These are phyloP conservation scores for Paramormyrops hopkinsi DNA, from an alignment of 2,797 vertebrate species.

Conservation along the genomic window DNA sequence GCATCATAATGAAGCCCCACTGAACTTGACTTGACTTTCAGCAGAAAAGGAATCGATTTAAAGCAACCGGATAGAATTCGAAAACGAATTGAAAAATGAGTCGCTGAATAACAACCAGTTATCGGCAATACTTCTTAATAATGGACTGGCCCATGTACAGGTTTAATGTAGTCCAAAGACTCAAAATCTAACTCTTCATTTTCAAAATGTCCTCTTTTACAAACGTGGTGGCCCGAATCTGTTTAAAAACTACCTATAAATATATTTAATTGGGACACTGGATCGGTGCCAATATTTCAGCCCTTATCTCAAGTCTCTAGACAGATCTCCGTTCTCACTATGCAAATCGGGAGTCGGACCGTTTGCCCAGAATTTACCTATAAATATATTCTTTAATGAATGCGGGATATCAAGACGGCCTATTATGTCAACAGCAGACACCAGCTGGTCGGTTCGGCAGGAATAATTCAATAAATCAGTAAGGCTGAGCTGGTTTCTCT, in stretches of 20 bases:
- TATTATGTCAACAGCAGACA: neutral
- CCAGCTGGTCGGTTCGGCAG: neutral
- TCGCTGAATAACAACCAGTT: neutral
- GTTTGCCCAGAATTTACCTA: neutral
- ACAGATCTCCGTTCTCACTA: neutral
- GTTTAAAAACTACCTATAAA: neutral
- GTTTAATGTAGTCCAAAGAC: neutral
- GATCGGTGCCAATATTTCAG: neutral
- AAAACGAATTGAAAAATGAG: neutral
- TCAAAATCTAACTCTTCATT: neutral
- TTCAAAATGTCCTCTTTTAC: conserved; percentile 1
- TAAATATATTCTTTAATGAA: conserved; percentile 8
- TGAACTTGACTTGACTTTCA: neutral
- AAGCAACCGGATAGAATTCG: neutral
- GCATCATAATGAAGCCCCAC: neutral
- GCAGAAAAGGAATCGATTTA: neutral
- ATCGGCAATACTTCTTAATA: neutral
- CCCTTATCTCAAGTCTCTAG: neutral
- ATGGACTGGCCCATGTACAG: neutral
- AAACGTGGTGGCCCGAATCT: neutral
- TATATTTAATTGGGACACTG: neutral
- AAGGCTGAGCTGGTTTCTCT: neutral
- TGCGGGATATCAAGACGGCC: neutral
- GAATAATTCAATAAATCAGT: neutral
- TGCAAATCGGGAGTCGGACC: neutral